These are phyloP conservation scores for Aleiodes alternator DNA, from an alignment of 2,888 invertebrate genomes.

Conservation along the genomic window DNA sequence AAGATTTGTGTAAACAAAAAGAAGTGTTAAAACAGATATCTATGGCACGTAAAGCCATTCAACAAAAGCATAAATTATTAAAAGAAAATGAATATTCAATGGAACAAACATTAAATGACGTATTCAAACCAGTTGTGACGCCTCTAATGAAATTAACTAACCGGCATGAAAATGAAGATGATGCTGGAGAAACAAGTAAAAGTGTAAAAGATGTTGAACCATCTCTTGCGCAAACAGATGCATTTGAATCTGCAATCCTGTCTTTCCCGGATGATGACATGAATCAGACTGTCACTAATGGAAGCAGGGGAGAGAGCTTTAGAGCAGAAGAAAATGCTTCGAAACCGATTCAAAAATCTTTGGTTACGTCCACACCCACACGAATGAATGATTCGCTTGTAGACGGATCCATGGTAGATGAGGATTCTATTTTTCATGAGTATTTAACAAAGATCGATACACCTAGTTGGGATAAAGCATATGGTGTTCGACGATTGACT, in stretches of 20 bases:
- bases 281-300: too few species aligned
- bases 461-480: constrained; percentile 35
- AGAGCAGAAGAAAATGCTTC: too few species aligned
- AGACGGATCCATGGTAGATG: constrained; percentile 42
- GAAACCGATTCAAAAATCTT: too few species aligned
- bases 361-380: too few species aligned
- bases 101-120: constrained; percentile 38
- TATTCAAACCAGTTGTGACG: constrained; percentile 44
- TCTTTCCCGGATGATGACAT: too few species aligned
- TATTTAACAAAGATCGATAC: neutral
- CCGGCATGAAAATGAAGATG: neutral
- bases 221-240: too few species aligned
- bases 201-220: neutral
- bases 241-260: too few species aligned
- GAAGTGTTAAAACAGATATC: constrained; percentile 43
- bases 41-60: constrained; percentile 51
- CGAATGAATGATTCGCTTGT: too few species aligned
- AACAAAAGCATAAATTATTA: constrained; percentile 45
- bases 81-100: constrained; percentile 36
- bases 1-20: neutral
- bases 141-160: constrained; percentile 37
- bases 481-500: constrained; percentile 50
- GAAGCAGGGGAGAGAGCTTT: too few species aligned
- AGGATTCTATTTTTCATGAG: constrained; percentile 10
- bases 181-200: neutral